Conservation (phyloP, 1,140 invertebrate genomes). For the Ceratitis capitata region DNA sequence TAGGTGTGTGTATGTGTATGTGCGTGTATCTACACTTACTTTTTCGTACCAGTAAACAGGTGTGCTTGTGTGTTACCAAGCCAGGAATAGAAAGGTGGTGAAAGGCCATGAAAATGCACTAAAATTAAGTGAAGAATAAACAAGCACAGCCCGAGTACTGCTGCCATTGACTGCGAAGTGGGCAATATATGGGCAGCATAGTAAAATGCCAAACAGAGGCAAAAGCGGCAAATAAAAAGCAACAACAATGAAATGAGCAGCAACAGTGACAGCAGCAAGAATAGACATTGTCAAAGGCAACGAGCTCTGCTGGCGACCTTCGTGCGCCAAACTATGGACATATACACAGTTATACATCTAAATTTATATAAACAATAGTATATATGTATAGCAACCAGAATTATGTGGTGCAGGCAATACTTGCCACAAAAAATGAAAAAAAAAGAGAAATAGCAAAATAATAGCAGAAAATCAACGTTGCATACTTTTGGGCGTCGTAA, state of each 20-base stretch:
- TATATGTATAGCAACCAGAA: background rate
- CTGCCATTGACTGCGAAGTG: background rate
- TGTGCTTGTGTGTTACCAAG: background rate
- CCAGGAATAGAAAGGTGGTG: background rate
- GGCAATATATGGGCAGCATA: background rate
- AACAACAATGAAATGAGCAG: background rate
- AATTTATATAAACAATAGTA: background rate
- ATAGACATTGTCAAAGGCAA: background rate
- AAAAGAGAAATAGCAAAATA: background rate
- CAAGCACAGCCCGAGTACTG: background rate
- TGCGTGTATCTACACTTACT: too few relatives aligned
- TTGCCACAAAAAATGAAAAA: background rate
- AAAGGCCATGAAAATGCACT: background rate
- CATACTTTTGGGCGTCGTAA: background rate
- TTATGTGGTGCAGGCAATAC: background rate
- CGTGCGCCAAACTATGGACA: background rate
- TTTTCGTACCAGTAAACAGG: too few relatives aligned
- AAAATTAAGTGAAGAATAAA: conserved; percentile 27
- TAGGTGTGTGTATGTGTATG: background rate
- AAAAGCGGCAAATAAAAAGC: background rate
- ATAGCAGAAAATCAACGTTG: background rate
- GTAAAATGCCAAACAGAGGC: background rate
- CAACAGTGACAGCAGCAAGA: background rate
- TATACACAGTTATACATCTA: background rate
- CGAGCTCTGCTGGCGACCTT: background rate